These are phyloP conservation scores for Melanostoma mellinum DNA, from an alignment of 2,888 invertebrate species.

Conservation along the genomic window DNA sequence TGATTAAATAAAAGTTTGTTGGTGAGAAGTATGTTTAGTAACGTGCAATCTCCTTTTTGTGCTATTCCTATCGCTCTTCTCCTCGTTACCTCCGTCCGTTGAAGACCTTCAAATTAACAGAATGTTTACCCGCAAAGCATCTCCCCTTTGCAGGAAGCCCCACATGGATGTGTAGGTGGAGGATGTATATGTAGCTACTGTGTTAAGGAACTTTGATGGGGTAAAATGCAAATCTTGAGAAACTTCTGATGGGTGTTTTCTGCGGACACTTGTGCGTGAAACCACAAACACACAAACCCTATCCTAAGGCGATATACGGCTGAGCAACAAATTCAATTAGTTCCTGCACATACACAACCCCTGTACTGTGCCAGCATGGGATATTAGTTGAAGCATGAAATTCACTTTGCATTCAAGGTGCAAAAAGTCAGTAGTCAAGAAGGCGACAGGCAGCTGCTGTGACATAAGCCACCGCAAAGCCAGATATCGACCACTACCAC, in stretches of 20 bases:
- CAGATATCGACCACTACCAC: too few relatives aligned
- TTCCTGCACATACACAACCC: slow-evolving; percentile 6
- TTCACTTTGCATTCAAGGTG: slow-evolving; percentile 51
- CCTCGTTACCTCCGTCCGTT: background rate
- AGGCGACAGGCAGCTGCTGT: too few relatives aligned
- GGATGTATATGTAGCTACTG: background rate
- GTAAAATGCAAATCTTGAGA: slow-evolving; percentile 62
- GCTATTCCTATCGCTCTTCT: slow-evolving; percentile 2
- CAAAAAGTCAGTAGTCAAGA: slow-evolving; percentile 32
- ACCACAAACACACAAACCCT: slow-evolving; percentile 3
- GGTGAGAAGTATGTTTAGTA: slow-evolving; percentile 25
- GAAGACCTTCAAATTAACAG: slow-evolving; percentile 59
- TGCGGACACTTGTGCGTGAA: slow-evolving; percentile 50
- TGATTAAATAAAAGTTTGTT: slow-evolving; percentile 61
- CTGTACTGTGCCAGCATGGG: slow-evolving; percentile 24
- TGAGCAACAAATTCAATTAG: slow-evolving; percentile 64
- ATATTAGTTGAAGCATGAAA: slow-evolving; percentile 58
- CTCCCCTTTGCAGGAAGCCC: slow-evolving; percentile 4
- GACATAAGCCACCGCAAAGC: too few relatives aligned
- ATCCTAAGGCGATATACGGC: slow-evolving; percentile 14
- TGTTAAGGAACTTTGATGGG: slow-evolving; percentile 46
- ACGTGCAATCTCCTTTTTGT: slow-evolving; percentile 22
- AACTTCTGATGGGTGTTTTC: slow-evolving; percentile 46
- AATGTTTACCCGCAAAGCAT: slow-evolving; percentile 33
- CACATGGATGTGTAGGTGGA: slow-evolving; percentile 49